A percentile compares a stretch with the other conserved stretches of the same genome.
Evolutionary conservation across 2,113 vertebrate genomes (phyloP).

Genomic region (Odobenus rosmarus): DNA sequence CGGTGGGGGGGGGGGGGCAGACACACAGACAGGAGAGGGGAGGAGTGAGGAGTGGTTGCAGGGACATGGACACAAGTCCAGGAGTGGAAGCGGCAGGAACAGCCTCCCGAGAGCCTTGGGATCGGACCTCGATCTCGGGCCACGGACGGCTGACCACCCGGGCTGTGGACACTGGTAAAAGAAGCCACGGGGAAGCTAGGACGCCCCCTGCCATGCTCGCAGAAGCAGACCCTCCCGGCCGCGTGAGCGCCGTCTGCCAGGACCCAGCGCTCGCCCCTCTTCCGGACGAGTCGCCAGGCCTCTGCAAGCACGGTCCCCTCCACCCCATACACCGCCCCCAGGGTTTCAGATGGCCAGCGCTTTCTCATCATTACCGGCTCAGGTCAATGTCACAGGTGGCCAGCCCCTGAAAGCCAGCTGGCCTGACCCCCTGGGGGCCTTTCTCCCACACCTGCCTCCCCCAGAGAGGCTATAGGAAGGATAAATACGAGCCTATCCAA

Average conservation of each 20-base stretch:
- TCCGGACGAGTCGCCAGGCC: background rate
- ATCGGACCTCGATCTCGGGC: fast-evolving
- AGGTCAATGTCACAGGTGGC: background rate
- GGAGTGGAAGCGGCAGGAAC: background rate
- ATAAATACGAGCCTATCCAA: background rate
- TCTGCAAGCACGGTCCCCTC: no score
- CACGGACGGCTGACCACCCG: fast-evolving
- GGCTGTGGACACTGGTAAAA: background rate
- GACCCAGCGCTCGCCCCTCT: background rate
- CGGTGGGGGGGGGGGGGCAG: background rate
- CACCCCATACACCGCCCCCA: background rate
- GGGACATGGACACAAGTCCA: fast-evolving
- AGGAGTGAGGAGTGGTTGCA: background rate
- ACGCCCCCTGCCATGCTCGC: fast-evolving
- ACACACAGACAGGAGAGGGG: background rate
- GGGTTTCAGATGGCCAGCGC: background rate
- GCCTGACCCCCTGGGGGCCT: background rate
- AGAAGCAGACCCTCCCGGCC: background rate
- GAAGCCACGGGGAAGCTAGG: background rate
- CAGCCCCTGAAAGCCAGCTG: background rate
- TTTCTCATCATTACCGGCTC: background rate
- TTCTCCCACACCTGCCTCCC: background rate
- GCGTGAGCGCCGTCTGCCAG: background rate
- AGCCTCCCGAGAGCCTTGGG: background rate
- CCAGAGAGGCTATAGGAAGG: background rate